Conservation (phyloP, 2,888 invertebrate species). For the Metalampra italica region DNA sequence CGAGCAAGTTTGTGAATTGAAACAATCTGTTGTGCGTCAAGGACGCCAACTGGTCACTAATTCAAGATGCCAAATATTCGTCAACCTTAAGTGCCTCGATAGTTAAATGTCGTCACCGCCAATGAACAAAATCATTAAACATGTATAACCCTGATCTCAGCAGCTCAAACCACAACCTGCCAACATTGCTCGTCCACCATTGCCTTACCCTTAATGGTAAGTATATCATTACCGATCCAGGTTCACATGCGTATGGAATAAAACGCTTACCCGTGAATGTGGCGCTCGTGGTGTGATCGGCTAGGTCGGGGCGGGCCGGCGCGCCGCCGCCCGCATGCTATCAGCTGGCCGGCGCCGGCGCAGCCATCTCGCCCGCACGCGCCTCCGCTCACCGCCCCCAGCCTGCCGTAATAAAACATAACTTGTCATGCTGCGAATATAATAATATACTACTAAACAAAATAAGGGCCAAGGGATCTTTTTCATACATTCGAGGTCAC, state of each 20-base stretch:
- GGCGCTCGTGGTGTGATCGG: slow-evolving; percentile 69
- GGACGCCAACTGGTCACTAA: slow-evolving; percentile 6
- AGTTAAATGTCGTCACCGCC: too few species aligned
- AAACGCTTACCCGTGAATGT: slow-evolving; percentile 62
- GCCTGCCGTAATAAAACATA: slow-evolving; percentile 40
- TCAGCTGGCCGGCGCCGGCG: slow-evolving; percentile 65
- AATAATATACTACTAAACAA: too few species aligned
- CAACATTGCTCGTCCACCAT: too few species aligned
- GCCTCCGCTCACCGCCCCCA: slow-evolving; percentile 65
- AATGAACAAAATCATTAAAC: too few species aligned
- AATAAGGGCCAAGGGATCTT: too few species aligned
- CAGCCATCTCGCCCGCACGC: slow-evolving; percentile 65
- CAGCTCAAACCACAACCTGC: too few species aligned
- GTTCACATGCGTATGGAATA: not conserved
- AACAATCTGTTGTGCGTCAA: slow-evolving; percentile 49
- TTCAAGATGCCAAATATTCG: not conserved
- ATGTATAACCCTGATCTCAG: too few species aligned
- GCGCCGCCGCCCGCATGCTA: slow-evolving; percentile 76
- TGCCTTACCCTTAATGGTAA: too few species aligned
- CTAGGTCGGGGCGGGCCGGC: slow-evolving; percentile 74
- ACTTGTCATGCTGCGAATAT: not conserved
- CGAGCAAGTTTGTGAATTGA: slow-evolving; percentile 51
- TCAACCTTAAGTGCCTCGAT: not conserved
- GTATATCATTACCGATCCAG: too few species aligned
- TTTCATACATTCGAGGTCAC: too few species aligned